Evolutionary conservation across 2,797 vertebrate genomes (phyloP).

Genomic region (Eospalax fontanierii): DNA sequence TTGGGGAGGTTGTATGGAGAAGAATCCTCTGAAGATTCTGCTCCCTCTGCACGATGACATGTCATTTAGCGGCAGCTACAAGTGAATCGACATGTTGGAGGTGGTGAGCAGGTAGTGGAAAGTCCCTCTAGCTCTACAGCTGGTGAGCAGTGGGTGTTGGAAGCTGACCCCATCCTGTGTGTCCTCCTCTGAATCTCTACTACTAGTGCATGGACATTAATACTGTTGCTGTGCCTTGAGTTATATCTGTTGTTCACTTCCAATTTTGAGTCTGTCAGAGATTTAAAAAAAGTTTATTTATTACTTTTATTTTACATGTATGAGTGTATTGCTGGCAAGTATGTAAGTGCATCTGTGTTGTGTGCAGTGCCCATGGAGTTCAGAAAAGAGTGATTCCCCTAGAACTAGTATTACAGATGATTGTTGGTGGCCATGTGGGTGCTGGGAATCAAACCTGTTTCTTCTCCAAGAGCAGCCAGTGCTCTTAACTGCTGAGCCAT

Average conservation of each 20-base stretch:
- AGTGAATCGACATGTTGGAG: background rate
- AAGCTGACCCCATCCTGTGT: background rate
- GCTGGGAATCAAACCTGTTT: no score
- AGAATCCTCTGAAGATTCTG: background rate
- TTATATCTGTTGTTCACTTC: background rate
- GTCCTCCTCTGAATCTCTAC: background rate
- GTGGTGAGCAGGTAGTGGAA: background rate
- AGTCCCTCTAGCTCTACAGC: background rate
- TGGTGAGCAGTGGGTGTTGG: background rate
- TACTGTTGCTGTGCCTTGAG: background rate
- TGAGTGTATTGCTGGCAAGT: no score
- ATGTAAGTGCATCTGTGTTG: no score
- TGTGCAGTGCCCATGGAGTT: no score
- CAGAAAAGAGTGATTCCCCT: no score
- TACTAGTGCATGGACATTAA: background rate
- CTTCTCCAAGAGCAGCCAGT: no score
- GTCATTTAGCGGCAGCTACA: background rate
- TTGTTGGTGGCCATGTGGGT: no score
- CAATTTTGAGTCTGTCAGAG: background rate
- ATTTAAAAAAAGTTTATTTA: background rate
- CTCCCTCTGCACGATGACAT: background rate
- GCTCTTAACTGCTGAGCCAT: no score
- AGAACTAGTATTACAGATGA: no score
- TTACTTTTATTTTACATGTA: no score
- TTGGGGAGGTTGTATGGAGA: background rate